Conservation (phyloP, 2,113 vertebrate species). For the Antigone vipio region DNA sequence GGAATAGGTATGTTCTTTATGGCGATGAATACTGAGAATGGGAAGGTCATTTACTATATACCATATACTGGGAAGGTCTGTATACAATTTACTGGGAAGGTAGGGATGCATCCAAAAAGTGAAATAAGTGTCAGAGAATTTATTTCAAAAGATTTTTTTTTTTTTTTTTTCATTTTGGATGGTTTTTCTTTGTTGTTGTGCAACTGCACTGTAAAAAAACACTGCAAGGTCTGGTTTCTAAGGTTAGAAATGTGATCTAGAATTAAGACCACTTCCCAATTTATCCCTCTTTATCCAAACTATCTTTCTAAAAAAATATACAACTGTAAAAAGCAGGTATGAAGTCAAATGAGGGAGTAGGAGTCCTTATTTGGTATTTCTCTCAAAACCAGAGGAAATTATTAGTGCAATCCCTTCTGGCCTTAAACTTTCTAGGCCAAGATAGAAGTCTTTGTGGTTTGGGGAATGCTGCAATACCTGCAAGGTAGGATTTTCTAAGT, state of each 20-base stretch:
- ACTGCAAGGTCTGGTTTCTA: background rate
- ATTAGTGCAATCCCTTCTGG: background rate
- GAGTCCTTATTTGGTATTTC: background rate
- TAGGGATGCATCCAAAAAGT: background rate
- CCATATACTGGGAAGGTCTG: background rate
- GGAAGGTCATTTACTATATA: background rate
- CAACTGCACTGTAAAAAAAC: background rate
- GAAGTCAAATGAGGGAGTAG: background rate
- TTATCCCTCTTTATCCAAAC: background rate
- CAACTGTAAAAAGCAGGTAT: background rate
- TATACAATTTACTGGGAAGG: background rate
- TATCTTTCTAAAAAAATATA: background rate
- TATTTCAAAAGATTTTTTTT: background rate
- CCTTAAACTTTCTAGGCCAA: background rate
- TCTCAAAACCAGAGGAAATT: background rate
- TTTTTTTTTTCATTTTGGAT: background rate
- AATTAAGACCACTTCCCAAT: background rate
- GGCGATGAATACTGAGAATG: background rate
- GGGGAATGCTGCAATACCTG: background rate
- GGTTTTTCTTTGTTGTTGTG: background rate
- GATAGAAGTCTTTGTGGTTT: background rate
- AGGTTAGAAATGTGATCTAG: background rate
- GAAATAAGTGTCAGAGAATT: background rate
- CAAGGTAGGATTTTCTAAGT: background rate
- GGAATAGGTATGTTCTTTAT: background rate